Percentiles rank a stretch among this genome's conserved stretches.
phyloP scores from a whole-genome alignment of 2,113 vertebrate species.

The Chiloscyllium plagiosum region DNA sequence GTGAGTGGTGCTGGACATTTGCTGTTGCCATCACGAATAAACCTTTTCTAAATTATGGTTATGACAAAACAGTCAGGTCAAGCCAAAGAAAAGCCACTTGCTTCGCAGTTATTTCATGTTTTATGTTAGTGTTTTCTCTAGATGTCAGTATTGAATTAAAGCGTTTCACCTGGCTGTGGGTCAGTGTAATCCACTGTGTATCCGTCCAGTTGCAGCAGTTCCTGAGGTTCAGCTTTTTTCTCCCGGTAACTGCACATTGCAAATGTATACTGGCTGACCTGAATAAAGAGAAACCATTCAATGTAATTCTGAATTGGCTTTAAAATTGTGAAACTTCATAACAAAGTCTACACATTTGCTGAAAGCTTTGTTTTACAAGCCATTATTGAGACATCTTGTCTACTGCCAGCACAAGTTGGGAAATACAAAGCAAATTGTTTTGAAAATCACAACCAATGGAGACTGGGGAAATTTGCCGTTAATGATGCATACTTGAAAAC shows the following conservation, averaged over 20 bases:
- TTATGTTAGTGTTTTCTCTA: not conserved
- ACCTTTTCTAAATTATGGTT: not conserved
- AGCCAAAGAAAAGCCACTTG: not conserved
- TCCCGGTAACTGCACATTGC: constrained; percentile 99
- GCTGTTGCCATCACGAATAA: not conserved
- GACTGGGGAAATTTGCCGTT: not conserved
- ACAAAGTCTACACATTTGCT: not conserved
- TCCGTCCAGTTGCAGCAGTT: constrained; percentile 90
- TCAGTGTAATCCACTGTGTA: constrained; percentile 99
- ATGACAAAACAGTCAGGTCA: not conserved
- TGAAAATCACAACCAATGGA: not conserved
- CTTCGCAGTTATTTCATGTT: not conserved
- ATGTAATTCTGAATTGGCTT: not conserved
- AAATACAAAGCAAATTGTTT: not conserved
- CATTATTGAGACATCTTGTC: not conserved
- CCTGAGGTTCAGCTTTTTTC: constrained; percentile 96
- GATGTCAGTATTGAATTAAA: not conserved
- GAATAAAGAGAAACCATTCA: constrained; percentile 43
- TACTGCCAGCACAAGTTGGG: not conserved
- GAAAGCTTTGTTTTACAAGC: not conserved
- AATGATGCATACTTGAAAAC: not conserved
- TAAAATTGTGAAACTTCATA: not conserved
- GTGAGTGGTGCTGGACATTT: not conserved
- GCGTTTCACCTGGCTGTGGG: constrained; percentile 82
- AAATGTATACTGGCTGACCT: constrained; percentile 99